Conservation (phyloP, 2,888 invertebrate genomes). For the Drosophila paranaensis region DNA sequence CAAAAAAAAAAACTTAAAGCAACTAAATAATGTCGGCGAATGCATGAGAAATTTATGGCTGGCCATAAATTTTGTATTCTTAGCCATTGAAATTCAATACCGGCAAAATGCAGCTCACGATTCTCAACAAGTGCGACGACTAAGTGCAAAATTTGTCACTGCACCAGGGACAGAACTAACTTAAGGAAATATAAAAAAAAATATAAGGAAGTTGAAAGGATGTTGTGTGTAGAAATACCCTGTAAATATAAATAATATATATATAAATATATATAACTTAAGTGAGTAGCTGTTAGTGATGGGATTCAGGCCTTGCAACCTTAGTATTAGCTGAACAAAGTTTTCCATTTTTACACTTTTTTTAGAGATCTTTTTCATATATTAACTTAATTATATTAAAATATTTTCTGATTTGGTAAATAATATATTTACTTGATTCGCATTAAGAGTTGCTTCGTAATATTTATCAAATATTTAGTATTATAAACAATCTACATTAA, state of each 20-base stretch:
- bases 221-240: neutral
- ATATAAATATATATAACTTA: no score
- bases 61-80: slow-evolving; percentile 57
- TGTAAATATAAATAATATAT: neutral
- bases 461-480: no score
- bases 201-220: slow-evolving; percentile 12
- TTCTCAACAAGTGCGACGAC: slow-evolving; percentile 67
- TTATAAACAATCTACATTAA: no score
- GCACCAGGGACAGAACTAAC: slow-evolving; percentile 7
- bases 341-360: no score
- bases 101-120: slow-evolving; percentile 68
- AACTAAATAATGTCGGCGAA: slow-evolving; percentile 35
- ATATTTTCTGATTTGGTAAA: no score
- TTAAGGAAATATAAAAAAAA: neutral
- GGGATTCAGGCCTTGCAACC: no score
- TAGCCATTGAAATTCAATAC: slow-evolving; percentile 67
- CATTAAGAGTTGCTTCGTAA: no score
- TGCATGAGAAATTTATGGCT: slow-evolving; percentile 38
- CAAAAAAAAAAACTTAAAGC: neutral
- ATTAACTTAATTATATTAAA: no score
- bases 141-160: slow-evolving; percentile 70
- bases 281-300: no score
- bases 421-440: no score
- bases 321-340: no score
- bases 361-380: no score